Evolutionary conservation across 2,797 vertebrate species (phyloP).

Genomic region (Australoheros facetus): DNA sequence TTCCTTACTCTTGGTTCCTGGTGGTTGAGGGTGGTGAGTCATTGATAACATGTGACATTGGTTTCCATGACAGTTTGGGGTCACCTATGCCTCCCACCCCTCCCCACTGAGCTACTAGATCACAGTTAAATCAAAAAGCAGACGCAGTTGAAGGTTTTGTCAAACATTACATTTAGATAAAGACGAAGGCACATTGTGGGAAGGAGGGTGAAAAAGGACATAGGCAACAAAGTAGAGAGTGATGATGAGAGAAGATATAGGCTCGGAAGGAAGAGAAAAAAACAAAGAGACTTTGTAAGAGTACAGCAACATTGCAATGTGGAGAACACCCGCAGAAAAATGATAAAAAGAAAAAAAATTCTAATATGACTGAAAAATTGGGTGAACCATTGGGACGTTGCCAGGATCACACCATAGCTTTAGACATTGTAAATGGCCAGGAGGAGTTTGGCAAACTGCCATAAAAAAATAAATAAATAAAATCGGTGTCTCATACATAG

Average conservation of each 20-base stretch:
- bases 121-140: constrained; percentile 27
- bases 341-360: neutral
- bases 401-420: constrained; percentile 1
- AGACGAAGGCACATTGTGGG: constrained; percentile 9
- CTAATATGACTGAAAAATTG: constrained; percentile 22
- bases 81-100: constrained; percentile 21
- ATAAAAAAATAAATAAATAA: neutral
- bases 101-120: constrained; percentile 17
- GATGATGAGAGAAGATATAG: neutral
- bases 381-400: constrained; percentile 6
- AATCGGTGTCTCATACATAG: constrained; percentile 51
- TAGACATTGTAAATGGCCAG: constrained; percentile 30
- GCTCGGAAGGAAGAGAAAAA: neutral
- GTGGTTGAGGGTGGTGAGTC: constrained; percentile 37
- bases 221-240: neutral
- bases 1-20: constrained; percentile 11
- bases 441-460: constrained; percentile 4
- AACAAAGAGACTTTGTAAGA: neutral
- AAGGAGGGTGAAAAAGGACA: neutral
- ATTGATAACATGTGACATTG: constrained; percentile 44
- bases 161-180: constrained; percentile 23
- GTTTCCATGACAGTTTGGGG: constrained; percentile 62
- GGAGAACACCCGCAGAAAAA: constrained; percentile 9
- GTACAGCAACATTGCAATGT: neutral
- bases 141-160: constrained; percentile 12